Percentiles rank a stretch among this genome's conserved stretches.
phyloP scores from a whole-genome alignment of 2,888 invertebrate species.

The Polydrusus cervinus region DNA sequence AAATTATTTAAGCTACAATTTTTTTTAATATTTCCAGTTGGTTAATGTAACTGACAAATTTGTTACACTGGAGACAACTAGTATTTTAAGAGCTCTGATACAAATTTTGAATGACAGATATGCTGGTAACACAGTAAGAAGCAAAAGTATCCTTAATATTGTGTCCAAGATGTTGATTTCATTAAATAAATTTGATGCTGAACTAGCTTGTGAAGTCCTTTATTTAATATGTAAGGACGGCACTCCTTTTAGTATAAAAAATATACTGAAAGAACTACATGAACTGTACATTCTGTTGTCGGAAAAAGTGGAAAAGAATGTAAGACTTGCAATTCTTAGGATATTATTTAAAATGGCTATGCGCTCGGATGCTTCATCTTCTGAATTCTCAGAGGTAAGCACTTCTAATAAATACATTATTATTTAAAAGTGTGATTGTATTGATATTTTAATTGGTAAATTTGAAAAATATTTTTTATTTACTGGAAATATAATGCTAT shows the following conservation, averaged over 20 bases:
- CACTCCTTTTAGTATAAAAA: conserved; percentile 58
- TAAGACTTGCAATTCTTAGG: conserved; percentile 55
- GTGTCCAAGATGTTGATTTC: conserved; percentile 54
- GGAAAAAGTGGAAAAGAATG: conserved; percentile 50
- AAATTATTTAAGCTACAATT: background rate
- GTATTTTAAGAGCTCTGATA: conserved; percentile 52
- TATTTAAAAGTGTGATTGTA: too few species aligned
- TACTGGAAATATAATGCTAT: too few species aligned
- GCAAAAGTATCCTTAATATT: conserved; percentile 57
- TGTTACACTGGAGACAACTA: conserved; percentile 48
- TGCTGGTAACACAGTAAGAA: conserved; percentile 54
- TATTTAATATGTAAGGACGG: conserved; percentile 57
- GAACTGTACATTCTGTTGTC: conserved; percentile 56
- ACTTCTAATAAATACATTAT: background rate
- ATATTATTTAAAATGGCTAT: conserved; percentile 58
- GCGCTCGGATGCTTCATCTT: conserved; percentile 57
- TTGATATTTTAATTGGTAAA: too few species aligned
- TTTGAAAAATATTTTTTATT: too few species aligned
- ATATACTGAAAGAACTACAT: conserved; percentile 55
- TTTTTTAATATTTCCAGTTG: conserved; percentile 31
- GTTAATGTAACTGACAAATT: conserved; percentile 54
- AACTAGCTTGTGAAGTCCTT: conserved; percentile 45
- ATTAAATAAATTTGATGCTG: conserved; percentile 39
- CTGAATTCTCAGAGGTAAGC: conserved; percentile 53
- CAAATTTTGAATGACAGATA: conserved; percentile 55